Evolutionary conservation across 92 coral and sea anemone species (phyloP).

Genomic region (Chrysogorgia sp.): DNA sequence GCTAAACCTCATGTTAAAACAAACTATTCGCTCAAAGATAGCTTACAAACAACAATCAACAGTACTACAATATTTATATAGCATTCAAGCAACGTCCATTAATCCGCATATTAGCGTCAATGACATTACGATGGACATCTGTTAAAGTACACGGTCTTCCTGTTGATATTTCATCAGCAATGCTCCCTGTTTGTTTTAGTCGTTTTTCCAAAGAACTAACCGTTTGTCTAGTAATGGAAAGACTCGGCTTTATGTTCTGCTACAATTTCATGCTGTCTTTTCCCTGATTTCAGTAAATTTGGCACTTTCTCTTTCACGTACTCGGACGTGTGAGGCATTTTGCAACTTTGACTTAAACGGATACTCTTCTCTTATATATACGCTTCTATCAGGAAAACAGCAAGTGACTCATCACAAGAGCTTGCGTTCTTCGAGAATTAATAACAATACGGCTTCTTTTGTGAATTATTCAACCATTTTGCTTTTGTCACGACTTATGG

Average conservation of each 20-base stretch:
- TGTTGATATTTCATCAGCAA: not conserved
- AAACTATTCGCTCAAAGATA: too few species aligned
- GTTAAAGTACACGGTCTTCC: conserved; percentile 14
- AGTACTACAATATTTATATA: too few species aligned
- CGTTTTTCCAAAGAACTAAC: conserved; percentile 3
- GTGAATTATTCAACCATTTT: too few species aligned
- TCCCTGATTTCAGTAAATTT: conserved; percentile 1
- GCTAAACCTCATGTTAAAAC: too few species aligned
- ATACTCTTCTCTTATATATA: too few species aligned
- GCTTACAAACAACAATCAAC: too few species aligned
- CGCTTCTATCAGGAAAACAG: too few species aligned
- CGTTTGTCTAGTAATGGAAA: conserved; percentile 2
- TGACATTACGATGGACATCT: too few species aligned
- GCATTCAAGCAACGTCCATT: too few species aligned
- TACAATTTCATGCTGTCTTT: conserved; percentile 5
- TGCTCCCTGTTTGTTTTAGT: not conserved
- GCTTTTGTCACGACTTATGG: too few species aligned
- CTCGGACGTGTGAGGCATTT: conserved; percentile 6
- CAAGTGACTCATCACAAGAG: not conserved
- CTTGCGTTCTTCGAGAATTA: not conserved
- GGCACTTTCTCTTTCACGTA: conserved; percentile 7
- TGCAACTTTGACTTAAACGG: not conserved
- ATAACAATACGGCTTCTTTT: too few species aligned
- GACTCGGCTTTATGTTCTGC: conserved; percentile 7
- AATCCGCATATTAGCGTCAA: too few species aligned